Base-by-base conservation (phyloP, 1,140 invertebrate genomes). In the Brachionus sp. region DNA sequence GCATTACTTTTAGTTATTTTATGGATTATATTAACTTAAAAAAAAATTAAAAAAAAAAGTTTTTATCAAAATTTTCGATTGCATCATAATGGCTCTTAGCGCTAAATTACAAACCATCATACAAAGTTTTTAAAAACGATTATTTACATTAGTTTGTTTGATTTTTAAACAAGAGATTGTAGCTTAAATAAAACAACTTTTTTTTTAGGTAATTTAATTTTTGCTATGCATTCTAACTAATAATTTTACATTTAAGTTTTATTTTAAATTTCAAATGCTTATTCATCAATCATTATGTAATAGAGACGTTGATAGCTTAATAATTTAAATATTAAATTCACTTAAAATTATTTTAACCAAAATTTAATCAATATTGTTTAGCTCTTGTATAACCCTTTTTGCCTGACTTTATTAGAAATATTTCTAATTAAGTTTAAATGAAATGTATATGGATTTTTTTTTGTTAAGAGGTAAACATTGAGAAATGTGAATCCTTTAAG, bases 121-220 rank as follows among this genome's bases (percentile, higher is more conserved):
- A 66, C 64, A 66, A 66, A 66, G 23, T 66, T 66, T 12, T 66
- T 66, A 29, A 66, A 23, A 57, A 29, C 7, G 64, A 66, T 66
- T 66, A 66, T 66, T 66, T 66, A 66, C 64, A 66, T 66, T 66
- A 66, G 64, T 3, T 66, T 66, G 25, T 66, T 66, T 33, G 25
- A 66, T 6, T 66, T 66, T 37, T 33, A 10, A n/a, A 29, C 64
- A n/a, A 66, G 33, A 25, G 25, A 16, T 66, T 66, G 64, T 66
- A 35, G n/a, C 16, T 57, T 33, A 33, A 66, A 66, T 33, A 29
- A 37, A 66, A 66, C 12, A 29, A 35, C 12, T 66, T 25, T 10
- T 19, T 35, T 25, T 16, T 16, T 33, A 13, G n/a, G 33, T 29
- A 66, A 33, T 66, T 66, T 13, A 13, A 66, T 66, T 66, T 66